Percentiles rank a stretch among this genome's conserved stretches.
Conservation (phyloP, 1,140 invertebrate genomes). For the Drosophila pseudoananassae region DNA sequence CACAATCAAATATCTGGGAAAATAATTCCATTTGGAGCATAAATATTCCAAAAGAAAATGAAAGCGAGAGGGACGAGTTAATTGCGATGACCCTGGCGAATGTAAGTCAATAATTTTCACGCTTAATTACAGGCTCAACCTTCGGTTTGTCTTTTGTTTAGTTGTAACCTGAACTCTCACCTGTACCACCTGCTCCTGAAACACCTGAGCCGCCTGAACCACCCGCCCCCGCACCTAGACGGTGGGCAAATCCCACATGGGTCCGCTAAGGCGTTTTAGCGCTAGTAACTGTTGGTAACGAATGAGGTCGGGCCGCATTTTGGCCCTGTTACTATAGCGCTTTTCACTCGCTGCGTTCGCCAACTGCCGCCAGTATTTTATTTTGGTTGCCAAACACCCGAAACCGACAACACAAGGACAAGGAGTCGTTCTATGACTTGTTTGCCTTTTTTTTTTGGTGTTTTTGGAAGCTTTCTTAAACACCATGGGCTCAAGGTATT, state of each 20-base stretch:
- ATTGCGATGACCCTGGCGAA: slow-evolving; percentile 43
- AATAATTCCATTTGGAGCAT: not conserved
- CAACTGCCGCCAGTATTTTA: slow-evolving; percentile 47
- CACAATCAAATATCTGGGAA: slow-evolving; percentile 4
- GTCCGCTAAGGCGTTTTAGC: slow-evolving; percentile 62
- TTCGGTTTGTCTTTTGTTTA: not conserved
- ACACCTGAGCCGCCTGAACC: slow-evolving; percentile 5
- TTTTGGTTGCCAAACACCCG: slow-evolving; percentile 76
- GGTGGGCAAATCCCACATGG: slow-evolving; percentile 41
- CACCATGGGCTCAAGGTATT: slow-evolving; percentile 31
- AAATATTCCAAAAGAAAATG: slow-evolving; percentile 14
- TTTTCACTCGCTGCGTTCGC: slow-evolving; percentile 48
- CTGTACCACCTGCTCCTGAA: not conserved
- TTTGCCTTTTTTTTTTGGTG: not conserved
- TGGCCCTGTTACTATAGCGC: slow-evolving; percentile 43
- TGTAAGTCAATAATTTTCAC: slow-evolving; percentile 40
- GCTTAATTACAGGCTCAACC: slow-evolving; percentile 46
- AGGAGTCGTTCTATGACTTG: slow-evolving; percentile 30
- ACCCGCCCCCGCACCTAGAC: slow-evolving; percentile 6
- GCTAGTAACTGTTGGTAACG: slow-evolving; percentile 79
- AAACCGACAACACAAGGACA: slow-evolving; percentile 69
- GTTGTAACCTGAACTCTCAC: slow-evolving; percentile 5
- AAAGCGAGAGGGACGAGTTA: slow-evolving; percentile 19
- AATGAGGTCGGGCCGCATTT: slow-evolving; percentile 68
- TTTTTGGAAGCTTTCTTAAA: not conserved